A percentile compares a stretch with the other conserved stretches of the same genome.
phyloP scores from a whole-genome alignment of 2,797 vertebrate genomes.

The Mustela erminea region DNA sequence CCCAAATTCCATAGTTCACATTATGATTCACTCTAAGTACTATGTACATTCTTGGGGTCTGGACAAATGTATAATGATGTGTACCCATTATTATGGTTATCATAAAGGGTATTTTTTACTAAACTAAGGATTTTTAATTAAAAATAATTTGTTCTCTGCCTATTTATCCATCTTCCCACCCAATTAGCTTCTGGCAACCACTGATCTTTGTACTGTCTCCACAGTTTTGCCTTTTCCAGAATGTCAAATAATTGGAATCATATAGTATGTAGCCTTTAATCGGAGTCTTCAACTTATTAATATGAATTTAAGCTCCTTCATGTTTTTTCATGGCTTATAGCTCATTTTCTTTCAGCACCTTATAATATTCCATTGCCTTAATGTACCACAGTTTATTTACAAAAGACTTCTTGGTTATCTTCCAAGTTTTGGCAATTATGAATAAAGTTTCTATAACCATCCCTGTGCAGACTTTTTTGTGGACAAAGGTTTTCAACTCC shows the following conservation, averaged over 20 bases:
- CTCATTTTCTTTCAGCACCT: not conserved
- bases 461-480: too few relatives aligned
- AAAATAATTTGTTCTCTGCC: too few relatives aligned
- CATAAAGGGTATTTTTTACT: too few relatives aligned
- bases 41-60: not conserved
- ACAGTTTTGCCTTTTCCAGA: not conserved
- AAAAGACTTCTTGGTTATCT: not conserved
- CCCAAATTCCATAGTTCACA: not conserved
- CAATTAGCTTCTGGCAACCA: too few relatives aligned
- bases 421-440: not conserved
- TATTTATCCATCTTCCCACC: too few relatives aligned
- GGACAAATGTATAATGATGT: too few relatives aligned
- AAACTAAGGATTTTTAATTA: too few relatives aligned
- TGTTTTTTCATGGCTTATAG: not conserved
- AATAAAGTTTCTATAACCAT: too few relatives aligned
- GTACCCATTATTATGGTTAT: too few relatives aligned
- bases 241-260: not conserved
- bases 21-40: not conserved
- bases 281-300: not conserved
- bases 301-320: too few relatives aligned
- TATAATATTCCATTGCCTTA: not conserved
- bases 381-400: not conserved
- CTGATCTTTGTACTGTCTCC: too few relatives aligned
- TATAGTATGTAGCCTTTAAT: not conserved
- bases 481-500: too few relatives aligned